Percentiles rank a stretch among this genome's conserved stretches.
Evolutionary conservation across 1,140 invertebrate genomes (phyloP).

Genomic region (Hyles vespertilio): DNA sequence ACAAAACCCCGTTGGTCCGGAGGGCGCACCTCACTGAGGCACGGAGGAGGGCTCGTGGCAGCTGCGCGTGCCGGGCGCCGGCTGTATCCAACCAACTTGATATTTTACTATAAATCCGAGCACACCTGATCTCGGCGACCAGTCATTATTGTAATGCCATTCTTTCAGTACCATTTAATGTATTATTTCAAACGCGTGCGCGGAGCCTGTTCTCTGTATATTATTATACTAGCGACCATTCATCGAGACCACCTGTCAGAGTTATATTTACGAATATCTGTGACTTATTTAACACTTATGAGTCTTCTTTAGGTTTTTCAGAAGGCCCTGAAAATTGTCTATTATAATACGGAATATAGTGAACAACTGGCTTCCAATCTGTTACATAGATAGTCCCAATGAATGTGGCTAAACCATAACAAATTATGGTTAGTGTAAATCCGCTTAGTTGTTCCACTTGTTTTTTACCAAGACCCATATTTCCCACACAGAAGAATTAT

Average conservation of each 20-base stretch:
- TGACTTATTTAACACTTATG: slow-evolving; percentile 2
- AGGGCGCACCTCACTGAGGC: slow-evolving; percentile 40
- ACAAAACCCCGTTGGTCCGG: slow-evolving; percentile 53
- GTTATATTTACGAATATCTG: no score
- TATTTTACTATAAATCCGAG: slow-evolving; percentile 62
- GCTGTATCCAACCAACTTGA: slow-evolving; percentile 58
- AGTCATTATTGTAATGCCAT: slow-evolving; percentile 63
- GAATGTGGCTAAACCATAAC: slow-evolving; percentile 76
- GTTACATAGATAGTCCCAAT: slow-evolving; percentile 80
- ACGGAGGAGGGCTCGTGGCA: slow-evolving; percentile 52
- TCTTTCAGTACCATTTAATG: slow-evolving; percentile 42
- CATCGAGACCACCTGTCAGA: no score
- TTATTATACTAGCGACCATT: slow-evolving; percentile 18
- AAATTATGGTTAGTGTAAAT: slow-evolving; percentile 59
- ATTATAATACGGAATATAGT: slow-evolving; percentile 83
- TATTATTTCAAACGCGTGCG: slow-evolving; percentile 37
- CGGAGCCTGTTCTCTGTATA: slow-evolving; percentile 23
- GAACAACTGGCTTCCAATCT: slow-evolving; percentile 83
- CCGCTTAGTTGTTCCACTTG: slow-evolving; percentile 34
- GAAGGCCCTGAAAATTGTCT: slow-evolving; percentile 77
- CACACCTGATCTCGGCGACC: slow-evolving; percentile 64
- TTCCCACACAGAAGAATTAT: not conserved
- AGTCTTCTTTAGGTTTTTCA: slow-evolving; percentile 9
- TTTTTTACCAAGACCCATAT: slow-evolving; percentile 46
- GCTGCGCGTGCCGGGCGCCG: slow-evolving; percentile 56